Percentiles rank a stretch among this genome's conserved stretches.
phyloP scores from a whole-genome alignment of 2,888 invertebrate genomes.

The Chrysolina americana region DNA sequence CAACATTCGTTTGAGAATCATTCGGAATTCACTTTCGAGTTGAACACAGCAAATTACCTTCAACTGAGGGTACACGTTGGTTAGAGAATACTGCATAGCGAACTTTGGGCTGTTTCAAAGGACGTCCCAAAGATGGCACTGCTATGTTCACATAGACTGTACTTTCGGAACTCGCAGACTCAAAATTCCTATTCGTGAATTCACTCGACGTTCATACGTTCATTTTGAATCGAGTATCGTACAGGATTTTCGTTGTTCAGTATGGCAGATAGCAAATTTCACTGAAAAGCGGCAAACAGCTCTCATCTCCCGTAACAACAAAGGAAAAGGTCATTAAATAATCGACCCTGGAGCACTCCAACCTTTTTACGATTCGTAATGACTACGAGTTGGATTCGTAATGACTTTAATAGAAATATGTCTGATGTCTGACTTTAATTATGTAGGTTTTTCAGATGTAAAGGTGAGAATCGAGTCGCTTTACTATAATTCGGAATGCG shows the following conservation, averaged over 20 bases:
- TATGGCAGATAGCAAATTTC: background rate
- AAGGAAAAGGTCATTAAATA: constrained; percentile 29
- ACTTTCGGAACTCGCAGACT: background rate
- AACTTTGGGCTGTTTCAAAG: too few relatives aligned
- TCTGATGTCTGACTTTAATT: constrained; percentile 53
- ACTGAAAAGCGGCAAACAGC: constrained; percentile 7
- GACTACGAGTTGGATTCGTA: constrained; percentile 34
- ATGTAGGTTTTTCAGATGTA: constrained; percentile 52
- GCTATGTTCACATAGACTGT: too few relatives aligned
- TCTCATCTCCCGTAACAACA: background rate
- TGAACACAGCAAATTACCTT: too few relatives aligned
- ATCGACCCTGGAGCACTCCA: constrained; percentile 40
- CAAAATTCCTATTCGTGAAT: background rate
- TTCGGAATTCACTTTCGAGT: too few relatives aligned
- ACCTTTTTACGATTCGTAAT: constrained; percentile 23
- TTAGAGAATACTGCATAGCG: too few relatives aligned
- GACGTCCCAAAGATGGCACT: too few relatives aligned
- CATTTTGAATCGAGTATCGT: background rate
- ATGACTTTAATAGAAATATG: constrained; percentile 46
- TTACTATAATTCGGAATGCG: constrained; percentile 56
- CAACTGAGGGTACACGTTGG: too few relatives aligned
- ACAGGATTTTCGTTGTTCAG: background rate
- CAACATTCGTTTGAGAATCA: too few relatives aligned
- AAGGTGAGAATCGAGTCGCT: constrained; percentile 54
- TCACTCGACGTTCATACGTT: too few relatives aligned